These are phyloP conservation scores for Cataglyphis rosenhaueri DNA, from an alignment of 2,888 invertebrate genomes.

Conservation along the genomic window DNA sequence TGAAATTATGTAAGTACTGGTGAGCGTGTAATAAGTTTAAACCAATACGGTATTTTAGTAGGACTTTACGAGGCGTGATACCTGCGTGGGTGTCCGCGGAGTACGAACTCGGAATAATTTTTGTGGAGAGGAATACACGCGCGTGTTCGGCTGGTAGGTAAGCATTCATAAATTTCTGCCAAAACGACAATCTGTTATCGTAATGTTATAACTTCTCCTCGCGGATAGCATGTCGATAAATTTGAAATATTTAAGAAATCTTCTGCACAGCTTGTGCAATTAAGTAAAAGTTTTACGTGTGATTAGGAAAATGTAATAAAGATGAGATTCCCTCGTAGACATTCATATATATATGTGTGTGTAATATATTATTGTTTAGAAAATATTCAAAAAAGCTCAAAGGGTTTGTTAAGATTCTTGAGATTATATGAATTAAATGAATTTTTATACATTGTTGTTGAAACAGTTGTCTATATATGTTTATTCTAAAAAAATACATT, in stretches of 20 bases:
- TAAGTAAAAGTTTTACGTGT: conserved; percentile 2
- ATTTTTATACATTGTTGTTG: neutral
- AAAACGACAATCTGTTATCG: conserved; percentile 62
- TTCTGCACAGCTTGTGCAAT: neutral
- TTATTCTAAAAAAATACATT: neutral
- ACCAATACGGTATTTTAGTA: conserved; percentile 65
- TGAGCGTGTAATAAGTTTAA: conserved; percentile 66
- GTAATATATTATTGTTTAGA: neutral
- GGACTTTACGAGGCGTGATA: conserved; percentile 65
- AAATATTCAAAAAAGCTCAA: neutral
- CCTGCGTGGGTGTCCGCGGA: conserved; percentile 65
- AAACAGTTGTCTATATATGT: neutral
- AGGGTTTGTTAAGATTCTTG: neutral
- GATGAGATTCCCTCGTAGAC: neutral
- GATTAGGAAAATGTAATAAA: neutral
- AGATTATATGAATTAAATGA: neutral
- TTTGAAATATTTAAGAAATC: neutral
- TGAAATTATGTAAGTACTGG: conserved; percentile 65
- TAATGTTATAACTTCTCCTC: conserved; percentile 38
- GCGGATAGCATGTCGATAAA: neutral
- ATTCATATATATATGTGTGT: too few species aligned
- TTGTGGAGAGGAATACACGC: conserved; percentile 59
- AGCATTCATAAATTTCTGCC: conserved; percentile 57
- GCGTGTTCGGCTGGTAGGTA: conserved; percentile 61
- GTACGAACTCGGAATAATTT: conserved; percentile 52